phyloP scores from a whole-genome alignment of 2,113 vertebrate genomes.

The Pelusios castaneus region DNA sequence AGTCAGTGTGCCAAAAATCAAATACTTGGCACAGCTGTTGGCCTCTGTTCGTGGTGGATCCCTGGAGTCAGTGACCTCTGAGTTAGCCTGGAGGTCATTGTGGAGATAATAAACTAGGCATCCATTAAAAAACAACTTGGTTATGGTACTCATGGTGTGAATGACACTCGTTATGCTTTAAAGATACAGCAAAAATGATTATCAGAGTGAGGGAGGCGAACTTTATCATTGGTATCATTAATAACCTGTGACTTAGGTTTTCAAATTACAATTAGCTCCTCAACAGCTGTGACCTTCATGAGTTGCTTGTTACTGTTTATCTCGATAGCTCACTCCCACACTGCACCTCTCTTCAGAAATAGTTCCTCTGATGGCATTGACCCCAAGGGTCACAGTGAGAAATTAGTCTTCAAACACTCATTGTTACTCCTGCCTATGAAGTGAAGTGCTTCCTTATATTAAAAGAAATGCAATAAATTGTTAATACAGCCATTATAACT shows the following conservation, averaged over 20 bases:
- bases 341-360: conserved; percentile 40
- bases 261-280: conserved; percentile 63
- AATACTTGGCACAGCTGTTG: not conserved
- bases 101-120: not conserved
- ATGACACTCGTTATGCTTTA: conserved; percentile 24
- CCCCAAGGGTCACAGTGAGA: conserved; percentile 14
- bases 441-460: rapidly evolving
- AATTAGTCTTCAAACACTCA: not conserved
- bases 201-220: not conserved
- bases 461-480: not conserved
- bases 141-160: not conserved
- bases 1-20: not conserved
- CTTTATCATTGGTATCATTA: conserved; percentile 62
- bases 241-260: conserved; percentile 58
- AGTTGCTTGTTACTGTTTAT: conserved; percentile 27
- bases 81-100: conserved; percentile 18
- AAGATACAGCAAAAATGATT: conserved; percentile 22
- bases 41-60: not conserved
- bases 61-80: conserved; percentile 17
- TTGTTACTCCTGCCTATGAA: conserved; percentile 1
- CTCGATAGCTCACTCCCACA: not conserved
- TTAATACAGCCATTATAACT: conserved; percentile 2
- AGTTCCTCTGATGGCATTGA: conserved; percentile 53
- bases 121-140: not conserved
- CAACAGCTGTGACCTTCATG: conserved; percentile 65